Conservation (phyloP, 2,113 vertebrate species). For the Xenopus borealis region DNA sequence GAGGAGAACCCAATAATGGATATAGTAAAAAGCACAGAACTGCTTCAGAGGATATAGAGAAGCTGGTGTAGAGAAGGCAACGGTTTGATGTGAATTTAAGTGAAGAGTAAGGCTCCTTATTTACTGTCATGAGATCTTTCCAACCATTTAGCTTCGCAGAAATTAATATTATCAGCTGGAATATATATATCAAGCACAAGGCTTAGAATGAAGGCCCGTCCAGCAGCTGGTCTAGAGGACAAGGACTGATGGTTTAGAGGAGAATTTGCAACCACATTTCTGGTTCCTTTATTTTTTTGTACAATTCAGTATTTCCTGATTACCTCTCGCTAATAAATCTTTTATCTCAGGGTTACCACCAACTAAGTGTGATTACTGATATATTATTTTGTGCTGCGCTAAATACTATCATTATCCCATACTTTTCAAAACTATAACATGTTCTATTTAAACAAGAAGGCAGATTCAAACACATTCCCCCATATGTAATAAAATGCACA, state of each 20-base stretch:
- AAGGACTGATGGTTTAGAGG: slow-evolving; percentile 2
- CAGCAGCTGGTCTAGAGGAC: not conserved
- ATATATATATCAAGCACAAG: not conserved
- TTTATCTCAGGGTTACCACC: slow-evolving; percentile 88
- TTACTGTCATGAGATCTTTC: no score
- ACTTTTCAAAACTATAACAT: no score
- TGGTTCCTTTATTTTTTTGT: slow-evolving; percentile 72
- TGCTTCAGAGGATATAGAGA: not conserved
- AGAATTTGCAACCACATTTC: slow-evolving; percentile 40
- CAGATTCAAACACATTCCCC: no score
- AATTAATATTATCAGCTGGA: no score
- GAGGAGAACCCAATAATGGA: not conserved
- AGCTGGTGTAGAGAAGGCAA: slow-evolving; percentile 1
- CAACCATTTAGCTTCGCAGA: no score
- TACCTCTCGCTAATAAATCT: slow-evolving; percentile 98
- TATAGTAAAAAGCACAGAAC: slow-evolving; percentile 2
- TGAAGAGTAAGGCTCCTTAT: no score
- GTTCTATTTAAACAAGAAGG: no score
- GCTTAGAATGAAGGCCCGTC: not conserved
- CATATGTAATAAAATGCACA: no score
- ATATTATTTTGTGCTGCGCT: not conserved
- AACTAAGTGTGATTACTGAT: slow-evolving; percentile 14
- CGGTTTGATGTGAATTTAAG: not conserved
- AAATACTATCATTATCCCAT: not conserved
- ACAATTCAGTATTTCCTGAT: slow-evolving; percentile 93